A percentile compares a stretch with the other conserved stretches of the same genome.
Evolutionary conservation across 1,140 invertebrate genomes (phyloP).

Genomic region (Holotrichia oblita): DNA sequence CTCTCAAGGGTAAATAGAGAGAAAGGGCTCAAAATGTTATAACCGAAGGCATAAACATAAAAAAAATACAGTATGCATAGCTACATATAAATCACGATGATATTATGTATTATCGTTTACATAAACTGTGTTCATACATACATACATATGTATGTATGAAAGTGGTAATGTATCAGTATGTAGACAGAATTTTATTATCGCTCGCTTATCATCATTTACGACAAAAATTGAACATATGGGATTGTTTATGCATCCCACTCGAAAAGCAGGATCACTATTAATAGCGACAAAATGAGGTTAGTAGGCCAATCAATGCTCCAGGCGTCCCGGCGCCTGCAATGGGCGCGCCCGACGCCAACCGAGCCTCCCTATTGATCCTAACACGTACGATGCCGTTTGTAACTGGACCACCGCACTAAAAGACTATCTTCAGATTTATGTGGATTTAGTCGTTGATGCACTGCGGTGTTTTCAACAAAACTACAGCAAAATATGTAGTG

Average conservation of each 20-base stretch:
- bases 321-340: constrained; percentile 53
- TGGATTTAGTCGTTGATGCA: constrained; percentile 13
- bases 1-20: too few relatives aligned
- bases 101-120: too few relatives aligned
- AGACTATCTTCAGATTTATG: constrained; percentile 28
- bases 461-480: constrained; percentile 23
- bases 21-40: too few relatives aligned
- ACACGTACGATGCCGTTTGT: constrained; percentile 33
- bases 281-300: constrained; percentile 51
- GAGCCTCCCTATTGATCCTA: constrained; percentile 52
- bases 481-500: neutral
- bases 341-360: constrained; percentile 53
- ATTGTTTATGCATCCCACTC: constrained; percentile 40
- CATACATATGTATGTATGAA: too few relatives aligned
- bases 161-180: neutral
- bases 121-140: too few relatives aligned
- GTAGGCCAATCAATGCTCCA: constrained; percentile 55
- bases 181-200: neutral
- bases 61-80: too few relatives aligned
- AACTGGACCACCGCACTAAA: constrained; percentile 36
- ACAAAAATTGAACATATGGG: constrained; percentile 23
- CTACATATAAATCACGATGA: too few relatives aligned
- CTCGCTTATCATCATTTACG: neutral
- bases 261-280: constrained; percentile 47
- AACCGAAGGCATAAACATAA: too few relatives aligned